A percentile compares a stretch with the other conserved stretches of the same genome.
Conservation (phyloP, 2,888 invertebrate genomes). For the Gonocerus acuteangulatus region DNA sequence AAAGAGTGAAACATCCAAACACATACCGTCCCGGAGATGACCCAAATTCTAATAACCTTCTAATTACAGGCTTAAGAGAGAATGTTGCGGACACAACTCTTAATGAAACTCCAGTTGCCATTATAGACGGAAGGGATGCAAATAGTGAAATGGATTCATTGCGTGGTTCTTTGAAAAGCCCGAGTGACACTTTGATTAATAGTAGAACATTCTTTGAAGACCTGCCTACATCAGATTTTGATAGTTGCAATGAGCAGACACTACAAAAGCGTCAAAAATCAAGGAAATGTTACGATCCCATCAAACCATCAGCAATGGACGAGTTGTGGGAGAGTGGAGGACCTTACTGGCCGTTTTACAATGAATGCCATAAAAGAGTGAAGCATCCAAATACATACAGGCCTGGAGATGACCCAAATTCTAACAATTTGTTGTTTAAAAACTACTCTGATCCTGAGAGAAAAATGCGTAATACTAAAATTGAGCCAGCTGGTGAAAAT, state of each 20-base stretch:
- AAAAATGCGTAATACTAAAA: too few relatives aligned
- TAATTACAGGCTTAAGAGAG: neutral
- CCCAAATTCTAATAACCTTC: slow-evolving; percentile 16
- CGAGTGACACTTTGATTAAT: neutral
- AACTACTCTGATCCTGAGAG: too few relatives aligned
- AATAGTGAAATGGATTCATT: neutral
- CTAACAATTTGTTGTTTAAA: slow-evolving; percentile 17
- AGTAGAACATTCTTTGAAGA: neutral
- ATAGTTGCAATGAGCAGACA: neutral
- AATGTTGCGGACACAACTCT: neutral
- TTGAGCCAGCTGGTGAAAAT: too few relatives aligned
- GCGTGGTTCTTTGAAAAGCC: too few relatives aligned
- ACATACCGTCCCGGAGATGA: slow-evolving; percentile 7
- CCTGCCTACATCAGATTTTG: neutral
- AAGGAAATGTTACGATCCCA: neutral
- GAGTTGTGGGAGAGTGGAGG: neutral
- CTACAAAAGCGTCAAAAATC: neutral
- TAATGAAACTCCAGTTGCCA: too few relatives aligned
- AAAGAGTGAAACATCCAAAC: neutral
- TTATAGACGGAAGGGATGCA: too few relatives aligned
- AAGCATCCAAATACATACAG: slow-evolving; percentile 3
- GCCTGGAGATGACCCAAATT: slow-evolving; percentile 15
- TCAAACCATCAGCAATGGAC: slow-evolving; percentile 3
- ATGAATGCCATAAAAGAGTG: slow-evolving; percentile 1
- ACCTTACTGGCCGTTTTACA: neutral